phyloP scores from a whole-genome alignment of 2,797 vertebrate species.

The Lophotriccus pileatus region DNA sequence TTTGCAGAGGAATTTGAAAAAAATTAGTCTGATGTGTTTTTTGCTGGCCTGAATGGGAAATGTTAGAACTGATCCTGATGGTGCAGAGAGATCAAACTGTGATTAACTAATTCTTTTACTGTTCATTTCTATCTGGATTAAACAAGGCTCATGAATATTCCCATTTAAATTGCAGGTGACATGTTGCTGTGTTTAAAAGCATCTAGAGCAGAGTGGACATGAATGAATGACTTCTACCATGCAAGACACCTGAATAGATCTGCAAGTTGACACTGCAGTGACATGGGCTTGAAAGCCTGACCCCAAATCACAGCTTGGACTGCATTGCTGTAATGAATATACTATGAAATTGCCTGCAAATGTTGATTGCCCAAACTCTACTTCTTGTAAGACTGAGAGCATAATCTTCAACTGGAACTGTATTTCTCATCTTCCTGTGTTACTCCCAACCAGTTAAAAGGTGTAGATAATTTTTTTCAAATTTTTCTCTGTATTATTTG shows the following conservation, averaged over 20 bases:
- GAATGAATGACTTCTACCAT: neutral
- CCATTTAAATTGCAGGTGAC: neutral
- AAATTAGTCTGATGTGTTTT: neutral
- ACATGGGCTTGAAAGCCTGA: neutral
- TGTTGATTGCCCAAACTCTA: neutral
- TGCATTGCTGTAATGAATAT: neutral
- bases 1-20: neutral
- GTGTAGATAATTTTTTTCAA: neutral
- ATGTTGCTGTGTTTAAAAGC: neutral
- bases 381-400: neutral
- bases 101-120: neutral
- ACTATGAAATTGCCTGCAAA: neutral
- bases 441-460: neutral
- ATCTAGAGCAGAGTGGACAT: neutral
- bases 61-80: neutral
- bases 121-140: neutral
- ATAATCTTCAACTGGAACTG: neutral
- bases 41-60: neutral
- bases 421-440: neutral
- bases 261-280: neutral
- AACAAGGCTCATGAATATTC: neutral
- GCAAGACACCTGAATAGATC: neutral
- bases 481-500: neutral
- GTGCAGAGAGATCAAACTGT: neutral
- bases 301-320: neutral